These are phyloP conservation scores for Nannoperca obscura DNA, from an alignment of 2,797 vertebrate species.

Conservation along the genomic window DNA sequence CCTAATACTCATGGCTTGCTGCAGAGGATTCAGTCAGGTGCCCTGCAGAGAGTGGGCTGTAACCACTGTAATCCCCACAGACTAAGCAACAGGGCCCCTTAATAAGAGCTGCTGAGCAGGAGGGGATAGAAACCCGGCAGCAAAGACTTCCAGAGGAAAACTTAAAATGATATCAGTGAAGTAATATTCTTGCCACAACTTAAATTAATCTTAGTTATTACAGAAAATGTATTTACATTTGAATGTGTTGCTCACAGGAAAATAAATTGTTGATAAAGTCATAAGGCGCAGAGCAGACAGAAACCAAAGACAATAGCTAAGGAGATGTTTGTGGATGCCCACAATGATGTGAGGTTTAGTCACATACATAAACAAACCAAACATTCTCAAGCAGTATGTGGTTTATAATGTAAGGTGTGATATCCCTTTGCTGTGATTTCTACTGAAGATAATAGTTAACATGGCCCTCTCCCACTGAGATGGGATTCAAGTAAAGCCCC, in stretches of 20 bases:
- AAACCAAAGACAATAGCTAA: background rate
- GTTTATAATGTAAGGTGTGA: constrained; percentile 25
- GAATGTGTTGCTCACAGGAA: background rate
- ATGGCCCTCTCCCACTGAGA: constrained; percentile 21
- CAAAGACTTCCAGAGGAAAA: constrained; percentile 8
- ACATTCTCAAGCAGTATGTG: constrained; percentile 21
- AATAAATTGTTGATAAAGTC: background rate
- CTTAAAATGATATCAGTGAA: constrained; percentile 2
- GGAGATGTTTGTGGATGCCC: constrained; percentile 1
- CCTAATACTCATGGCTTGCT: background rate
- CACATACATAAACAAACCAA: constrained; percentile 24
- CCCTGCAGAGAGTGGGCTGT: constrained; percentile 24
- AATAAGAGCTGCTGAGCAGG: constrained; percentile 29
- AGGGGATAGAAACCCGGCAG: constrained; percentile 10
- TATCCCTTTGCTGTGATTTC: constrained; percentile 41
- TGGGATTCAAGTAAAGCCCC: constrained; percentile 8
- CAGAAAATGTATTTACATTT: background rate
- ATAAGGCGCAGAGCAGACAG: background rate
- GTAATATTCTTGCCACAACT: background rate
- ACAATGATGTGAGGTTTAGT: background rate
- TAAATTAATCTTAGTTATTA: background rate
- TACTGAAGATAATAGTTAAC: constrained; percentile 19
- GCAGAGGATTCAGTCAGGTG: constrained; percentile 35
- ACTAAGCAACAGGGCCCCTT: constrained; percentile 27
- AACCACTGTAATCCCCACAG: constrained; percentile 42